phyloP scores from a whole-genome alignment of 92 coral and sea anemone species.

The Muricea muricata region DNA sequence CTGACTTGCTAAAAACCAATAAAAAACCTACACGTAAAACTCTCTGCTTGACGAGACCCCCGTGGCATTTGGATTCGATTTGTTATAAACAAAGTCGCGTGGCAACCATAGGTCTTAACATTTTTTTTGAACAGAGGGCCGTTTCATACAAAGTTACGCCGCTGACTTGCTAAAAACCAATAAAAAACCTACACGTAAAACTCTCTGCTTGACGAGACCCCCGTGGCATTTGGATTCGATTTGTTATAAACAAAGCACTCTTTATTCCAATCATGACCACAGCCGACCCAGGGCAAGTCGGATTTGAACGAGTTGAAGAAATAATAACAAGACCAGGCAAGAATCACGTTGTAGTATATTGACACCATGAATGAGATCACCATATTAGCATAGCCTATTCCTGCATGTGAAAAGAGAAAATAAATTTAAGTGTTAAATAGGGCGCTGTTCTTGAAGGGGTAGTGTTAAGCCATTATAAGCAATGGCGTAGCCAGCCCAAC shows the following conservation, averaged over 20 bases:
- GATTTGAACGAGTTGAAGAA: slow-evolving; percentile 76
- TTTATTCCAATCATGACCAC: slow-evolving; percentile 82
- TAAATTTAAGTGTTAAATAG: no score
- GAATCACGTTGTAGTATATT: slow-evolving; percentile 88
- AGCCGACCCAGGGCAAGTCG: slow-evolving; percentile 90
- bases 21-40: slow-evolving; percentile 78
- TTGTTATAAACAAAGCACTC: slow-evolving; percentile 67
- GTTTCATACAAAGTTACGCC: no score
- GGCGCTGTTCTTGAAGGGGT: no score
- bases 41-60: slow-evolving; percentile 84
- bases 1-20: no score
- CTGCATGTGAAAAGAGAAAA: slow-evolving; percentile 32
- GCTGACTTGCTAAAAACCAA: no score
- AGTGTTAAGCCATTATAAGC: no score
- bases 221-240: slow-evolving; percentile 70
- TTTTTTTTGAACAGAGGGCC: no score
- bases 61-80: slow-evolving; percentile 67
- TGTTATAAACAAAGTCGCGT: no score
- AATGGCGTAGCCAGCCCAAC: no score
- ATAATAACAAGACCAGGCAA: slow-evolving; percentile 89
- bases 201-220: slow-evolving; percentile 81
- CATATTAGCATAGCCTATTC: slow-evolving; percentile 86
- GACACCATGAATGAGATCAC: slow-evolving; percentile 83
- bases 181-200: slow-evolving; percentile 77
- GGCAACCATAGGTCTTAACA: no score